Conservation (phyloP, 2,797 vertebrate species). For the Amphiprion clarkii region DNA sequence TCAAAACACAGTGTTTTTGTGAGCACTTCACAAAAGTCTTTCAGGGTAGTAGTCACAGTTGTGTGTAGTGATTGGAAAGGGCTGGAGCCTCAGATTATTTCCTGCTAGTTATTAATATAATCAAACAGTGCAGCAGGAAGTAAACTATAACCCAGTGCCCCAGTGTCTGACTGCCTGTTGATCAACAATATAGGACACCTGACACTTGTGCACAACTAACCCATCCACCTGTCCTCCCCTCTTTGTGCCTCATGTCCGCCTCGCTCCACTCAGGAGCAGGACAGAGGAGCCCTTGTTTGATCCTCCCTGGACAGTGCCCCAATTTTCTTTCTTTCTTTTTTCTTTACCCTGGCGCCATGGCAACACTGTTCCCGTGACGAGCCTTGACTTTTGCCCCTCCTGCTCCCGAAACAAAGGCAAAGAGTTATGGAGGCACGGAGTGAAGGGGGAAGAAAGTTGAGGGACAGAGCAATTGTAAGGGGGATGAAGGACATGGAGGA, state of each 20-base stretch:
- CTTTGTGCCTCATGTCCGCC: constrained; percentile 20
- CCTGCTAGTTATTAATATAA: constrained; percentile 14
- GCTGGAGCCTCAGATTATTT: constrained; percentile 14
- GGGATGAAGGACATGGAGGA: constrained; percentile 59
- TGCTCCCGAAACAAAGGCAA: constrained; percentile 80
- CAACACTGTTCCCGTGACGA: constrained; percentile 75
- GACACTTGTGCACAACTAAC: constrained; percentile 45
- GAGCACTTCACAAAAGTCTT: background rate
- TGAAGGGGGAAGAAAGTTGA: constrained; percentile 6
- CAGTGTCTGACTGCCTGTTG: constrained; percentile 16
- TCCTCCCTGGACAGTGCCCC: constrained; percentile 66
- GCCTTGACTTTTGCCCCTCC: constrained; percentile 78
- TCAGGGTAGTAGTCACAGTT: background rate
- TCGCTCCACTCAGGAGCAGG: constrained; percentile 22
- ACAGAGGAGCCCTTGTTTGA: constrained; percentile 82
- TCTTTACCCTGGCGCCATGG: constrained; percentile 75
- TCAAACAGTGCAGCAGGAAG: constrained; percentile 21
- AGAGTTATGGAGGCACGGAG: constrained; percentile 62
- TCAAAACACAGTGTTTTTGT: no score
- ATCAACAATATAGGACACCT: constrained; percentile 68
- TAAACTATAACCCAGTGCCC: background rate
- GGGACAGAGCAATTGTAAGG: constrained; percentile 33
- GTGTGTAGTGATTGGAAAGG: background rate
- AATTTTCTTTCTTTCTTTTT: constrained; percentile 47
- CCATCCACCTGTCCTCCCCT: constrained; percentile 67